Base-by-base conservation (phyloP, 2,797 vertebrate genomes). In the Odontamblyopus lacepedii region DNA sequence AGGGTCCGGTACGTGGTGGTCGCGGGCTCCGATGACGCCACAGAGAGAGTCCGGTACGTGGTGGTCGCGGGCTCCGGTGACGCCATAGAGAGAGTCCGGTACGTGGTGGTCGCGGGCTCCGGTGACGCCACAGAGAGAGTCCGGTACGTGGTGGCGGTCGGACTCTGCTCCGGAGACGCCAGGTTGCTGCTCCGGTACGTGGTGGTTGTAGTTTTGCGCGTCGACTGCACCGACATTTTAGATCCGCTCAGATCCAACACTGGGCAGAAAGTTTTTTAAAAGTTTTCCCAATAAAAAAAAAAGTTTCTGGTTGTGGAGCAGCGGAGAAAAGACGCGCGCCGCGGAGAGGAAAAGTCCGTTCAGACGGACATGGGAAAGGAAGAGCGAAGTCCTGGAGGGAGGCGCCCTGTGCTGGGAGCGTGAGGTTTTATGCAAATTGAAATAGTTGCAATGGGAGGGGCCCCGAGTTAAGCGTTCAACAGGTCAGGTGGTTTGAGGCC, bases 101-200 rank as follows among this genome's bases (percentile, higher is more conserved):
- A 61, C 29, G 59, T 63, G 30, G 61, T 11, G 6, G 26, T 5
- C 30, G 69, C 1, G 38, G 77, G 84, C 2, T 93, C 92, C 38
- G 82, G 50, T 0, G 87, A 83, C 5, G 78, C 63, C 23, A 88
- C 44, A n/a, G 16, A 62, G 16, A 62, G 1, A 18, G 83, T 92
- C 61, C 80, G 80, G 72, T 85, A 78, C 4, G 88, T 82, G 76
- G 50, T 6, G 41, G 69, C 76, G 3, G 88, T 81, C 75, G 50
- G 4, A 32, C 67, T 3, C 38, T 72, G 84, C 2, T 93, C 92
- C 51, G 81, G 50, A 0, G 87, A 83, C 5, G 76, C 61, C 23
- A 88, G 38, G 23, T 67, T 87, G 30, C 87, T 1, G n/a, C 83
- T 92, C 61, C 80, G 80, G 73, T 85, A 78, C 5, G 88, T 81